Evolutionary conservation across 2,888 invertebrate genomes (phyloP), one percentile per base, ranked within the genome.

Genomic region (Erebia aethiops): DNA sequence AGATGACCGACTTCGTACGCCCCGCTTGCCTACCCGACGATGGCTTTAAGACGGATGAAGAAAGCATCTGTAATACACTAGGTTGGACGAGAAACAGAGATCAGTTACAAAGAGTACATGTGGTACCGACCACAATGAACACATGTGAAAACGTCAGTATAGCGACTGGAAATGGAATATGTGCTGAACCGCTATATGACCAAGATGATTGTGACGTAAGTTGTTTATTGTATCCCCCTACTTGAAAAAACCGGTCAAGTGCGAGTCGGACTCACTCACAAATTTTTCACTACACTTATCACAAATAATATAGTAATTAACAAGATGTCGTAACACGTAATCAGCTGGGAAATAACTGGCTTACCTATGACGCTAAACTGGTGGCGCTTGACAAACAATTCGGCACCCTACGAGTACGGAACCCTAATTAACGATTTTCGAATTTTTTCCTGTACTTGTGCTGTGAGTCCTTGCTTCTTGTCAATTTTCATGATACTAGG

Each of bases 21-120:
- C 97, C 98, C 0, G 95, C 97, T 76, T 98, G 98, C 82, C 87
- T 98, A 52, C 96, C 97, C 0, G 95, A 96, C 71, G 94, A 94
- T 69, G 91, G 81, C 4, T 77, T 82, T 49, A 83, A 81, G 67
- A 77, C 79, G 4, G 80, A 82, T 0, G 82, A 83, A 43, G 77
- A 81, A 49, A 86, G 78, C 66, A 94, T 96, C 74, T 98, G 98
- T 84, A 97, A 97, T 80, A 97, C 97, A 0, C 92, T 98, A 46
- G 97, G 98, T 16, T 98, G 98, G 98, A 96, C 96, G 0, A 95
- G 97, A 79, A 97, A 97, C 83, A 95, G 97, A 73, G 97, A 97
- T 80, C 95, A 97, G 82, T 85, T 98, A 79, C 97, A 97, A 85
- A 94, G 98, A 72, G 95, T 97, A 7, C 97, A 97, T 82, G 94